These are phyloP conservation scores for Blastobasis lacticolella DNA, from an alignment of 2,888 invertebrate genomes.

Conservation along the genomic window DNA sequence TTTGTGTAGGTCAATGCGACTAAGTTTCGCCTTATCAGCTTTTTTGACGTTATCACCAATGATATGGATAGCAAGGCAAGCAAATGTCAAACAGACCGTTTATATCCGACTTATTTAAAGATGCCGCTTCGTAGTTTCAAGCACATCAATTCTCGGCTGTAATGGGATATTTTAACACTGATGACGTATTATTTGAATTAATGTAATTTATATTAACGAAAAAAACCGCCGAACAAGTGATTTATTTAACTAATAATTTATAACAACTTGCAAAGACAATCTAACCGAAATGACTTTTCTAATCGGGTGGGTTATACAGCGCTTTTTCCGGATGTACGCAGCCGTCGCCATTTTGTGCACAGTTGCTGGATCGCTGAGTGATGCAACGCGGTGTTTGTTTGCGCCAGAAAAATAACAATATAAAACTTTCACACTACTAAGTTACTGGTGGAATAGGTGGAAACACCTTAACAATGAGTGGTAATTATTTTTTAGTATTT, in stretches of 20 bases:
- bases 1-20: too few species aligned
- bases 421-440: too few species aligned
- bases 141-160: background rate
- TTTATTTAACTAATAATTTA: too few species aligned
- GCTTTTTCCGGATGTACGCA: slow-evolving; percentile 47
- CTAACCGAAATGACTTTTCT: slow-evolving; percentile 4
- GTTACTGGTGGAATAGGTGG: background rate
- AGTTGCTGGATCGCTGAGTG: slow-evolving; percentile 46
- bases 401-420: slow-evolving; percentile 11
- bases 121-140: background rate
- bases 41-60: slow-evolving; percentile 18
- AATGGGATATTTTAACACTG: slow-evolving; percentile 3
- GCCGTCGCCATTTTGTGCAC: slow-evolving; percentile 68
- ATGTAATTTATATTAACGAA: too few species aligned
- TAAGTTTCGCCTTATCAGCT: slow-evolving; percentile 11
- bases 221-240: too few species aligned
- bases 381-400: slow-evolving; percentile 49
- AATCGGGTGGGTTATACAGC: slow-evolving; percentile 55
- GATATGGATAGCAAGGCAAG: background rate
- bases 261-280: too few species aligned
- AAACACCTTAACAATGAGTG: slow-evolving; percentile 5
- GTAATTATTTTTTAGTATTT: slow-evolving; percentile 2
- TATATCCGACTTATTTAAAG: slow-evolving; percentile 21
- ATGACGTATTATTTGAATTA: too few species aligned
- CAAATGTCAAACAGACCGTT: slow-evolving; percentile 29